A percentile compares a stretch with the other conserved stretches of the same genome.
Evolutionary conservation across 2,888 invertebrate genomes (phyloP).

Genomic region (Tipula unca): DNA sequence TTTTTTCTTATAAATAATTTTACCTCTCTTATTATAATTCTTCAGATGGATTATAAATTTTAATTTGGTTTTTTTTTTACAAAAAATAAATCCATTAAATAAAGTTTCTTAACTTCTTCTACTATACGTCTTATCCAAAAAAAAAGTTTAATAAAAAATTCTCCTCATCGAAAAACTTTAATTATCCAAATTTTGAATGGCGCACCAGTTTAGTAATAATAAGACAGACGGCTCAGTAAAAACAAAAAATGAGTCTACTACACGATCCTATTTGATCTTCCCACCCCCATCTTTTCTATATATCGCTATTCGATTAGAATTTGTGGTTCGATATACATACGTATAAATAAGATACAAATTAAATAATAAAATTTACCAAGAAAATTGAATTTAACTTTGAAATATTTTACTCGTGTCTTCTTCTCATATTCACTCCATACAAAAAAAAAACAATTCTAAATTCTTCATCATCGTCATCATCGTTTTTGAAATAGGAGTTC

Average conservation of each 20-base stretch:
- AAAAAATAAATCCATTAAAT: neutral
- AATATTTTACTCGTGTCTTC: neutral
- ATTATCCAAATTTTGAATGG: neutral
- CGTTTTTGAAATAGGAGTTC: neutral
- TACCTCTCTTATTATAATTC: neutral
- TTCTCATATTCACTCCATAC: neutral
- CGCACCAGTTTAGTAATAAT: neutral
- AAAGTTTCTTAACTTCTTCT: neutral
- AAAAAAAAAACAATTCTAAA: neutral
- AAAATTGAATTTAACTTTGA: neutral
- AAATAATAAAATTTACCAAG: too few species aligned
- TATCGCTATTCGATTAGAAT: neutral
- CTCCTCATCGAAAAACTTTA: neutral
- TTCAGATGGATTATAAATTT: neutral
- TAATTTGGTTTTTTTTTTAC: neutral
- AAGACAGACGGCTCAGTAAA: neutral
- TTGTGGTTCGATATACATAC: too few species aligned
- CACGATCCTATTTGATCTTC: too few species aligned
- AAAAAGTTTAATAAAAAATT: neutral
- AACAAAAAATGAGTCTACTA: too few species aligned
- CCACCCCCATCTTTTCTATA: too few species aligned
- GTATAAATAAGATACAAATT: too few species aligned
- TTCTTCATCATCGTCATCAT: neutral
- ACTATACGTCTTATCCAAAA: neutral
- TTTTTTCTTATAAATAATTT: neutral